phyloP scores from a whole-genome alignment of 2,888 invertebrate genomes.

The Tipula helvola region DNA sequence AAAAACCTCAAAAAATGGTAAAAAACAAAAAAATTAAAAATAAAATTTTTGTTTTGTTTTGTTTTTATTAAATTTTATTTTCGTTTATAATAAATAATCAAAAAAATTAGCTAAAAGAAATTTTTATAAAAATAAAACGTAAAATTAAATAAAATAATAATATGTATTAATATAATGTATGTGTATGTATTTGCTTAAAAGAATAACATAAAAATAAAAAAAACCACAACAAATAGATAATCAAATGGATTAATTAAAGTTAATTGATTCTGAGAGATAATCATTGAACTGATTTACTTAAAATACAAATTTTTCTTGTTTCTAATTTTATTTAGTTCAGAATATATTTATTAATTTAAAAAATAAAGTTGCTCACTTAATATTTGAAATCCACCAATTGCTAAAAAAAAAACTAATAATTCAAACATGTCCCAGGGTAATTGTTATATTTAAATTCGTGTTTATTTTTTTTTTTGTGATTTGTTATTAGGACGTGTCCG shows the following conservation, averaged over 20 bases:
- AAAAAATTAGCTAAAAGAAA: neutral
- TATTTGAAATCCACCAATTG: neutral
- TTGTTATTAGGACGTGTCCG: too few relatives aligned
- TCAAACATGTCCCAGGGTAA: neutral
- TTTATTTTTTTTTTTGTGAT: neutral
- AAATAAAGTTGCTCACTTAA: neutral
- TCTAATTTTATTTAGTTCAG: neutral
- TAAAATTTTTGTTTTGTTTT: neutral
- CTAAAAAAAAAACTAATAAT: neutral
- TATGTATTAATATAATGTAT: neutral
- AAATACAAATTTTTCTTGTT: neutral
- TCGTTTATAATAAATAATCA: neutral
- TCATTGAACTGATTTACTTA: neutral
- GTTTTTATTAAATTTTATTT: neutral
- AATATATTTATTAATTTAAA: neutral
- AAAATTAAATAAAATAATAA: neutral
- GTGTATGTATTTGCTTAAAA: neutral
- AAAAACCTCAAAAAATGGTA: neutral
- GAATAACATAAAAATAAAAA: neutral
- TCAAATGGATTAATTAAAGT: neutral
- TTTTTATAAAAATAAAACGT: neutral
- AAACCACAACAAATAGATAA: neutral
- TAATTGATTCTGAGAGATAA: neutral
- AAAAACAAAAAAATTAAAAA: neutral
- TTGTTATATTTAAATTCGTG: neutral